Base-by-base conservation (phyloP, 2,113 vertebrate species). In the Limanda limanda region DNA sequence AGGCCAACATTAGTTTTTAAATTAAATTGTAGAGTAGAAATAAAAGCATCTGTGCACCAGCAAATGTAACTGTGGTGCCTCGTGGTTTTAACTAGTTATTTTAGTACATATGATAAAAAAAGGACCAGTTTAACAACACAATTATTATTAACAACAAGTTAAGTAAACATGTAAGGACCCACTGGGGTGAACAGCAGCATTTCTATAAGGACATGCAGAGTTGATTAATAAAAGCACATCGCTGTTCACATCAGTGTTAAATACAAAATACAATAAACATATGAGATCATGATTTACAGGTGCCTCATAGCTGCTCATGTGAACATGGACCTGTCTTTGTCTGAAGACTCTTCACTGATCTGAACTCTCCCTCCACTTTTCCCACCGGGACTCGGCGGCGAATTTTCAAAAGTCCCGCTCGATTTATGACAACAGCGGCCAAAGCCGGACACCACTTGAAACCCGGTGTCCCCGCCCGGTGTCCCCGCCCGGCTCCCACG, bases 351-450 rank as follows among this genome's bases (percentile, higher is more conserved):
- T 31, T 6, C 27, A 31, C 40, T 42, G 45, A 1, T 48, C 45
- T 48, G 27, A 11, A 47, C 8, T 91, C 59, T 91, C 86, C 91
- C 90, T 92, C 92, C 92, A 89, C 54, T 92, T 92, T 71, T 77
- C 0, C 42, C 6, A 7, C 4, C 0, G 15, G 66, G 48, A 52
- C 71, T 76, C 25, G 48, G 90, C 88, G 89, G 84, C 81, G 74
- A 54, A 74, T 89, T 95, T 92, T 94, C 92, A 93, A 95, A 95
- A 90, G 87, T 95, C 94, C 91, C 94, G 93, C 95, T 92, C 90
- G 88, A 91, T 91, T 86, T 23, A 75, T 68, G 45, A 77, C 84
- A 86, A 87, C 82, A 85, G 80, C 52, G 23, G 5, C 13, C 51
- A 67, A 11, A 21, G 7, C 71, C 35, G 74, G 73, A 82, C 37